Base-by-base conservation (phyloP, 2,888 invertebrate species). In the Hymenopus coronatus region DNA sequence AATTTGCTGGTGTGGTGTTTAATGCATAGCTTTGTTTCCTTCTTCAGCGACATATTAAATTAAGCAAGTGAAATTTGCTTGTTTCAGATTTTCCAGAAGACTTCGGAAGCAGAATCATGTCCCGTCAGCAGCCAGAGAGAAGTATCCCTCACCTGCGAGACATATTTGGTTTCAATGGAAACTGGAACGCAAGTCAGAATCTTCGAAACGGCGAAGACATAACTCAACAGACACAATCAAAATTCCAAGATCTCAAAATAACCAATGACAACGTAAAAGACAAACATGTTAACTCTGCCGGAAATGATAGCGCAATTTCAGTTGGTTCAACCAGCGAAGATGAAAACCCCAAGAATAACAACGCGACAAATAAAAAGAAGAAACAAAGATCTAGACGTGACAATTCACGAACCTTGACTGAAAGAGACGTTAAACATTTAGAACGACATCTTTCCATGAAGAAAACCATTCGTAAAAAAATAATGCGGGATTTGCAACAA, bases 371-470 rank as follows among this genome's bases (percentile, higher is more conserved):
- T 92, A 94, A 93, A 91, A 95, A 95, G 92, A 95, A 95, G 92
- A 95, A 95, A 92, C 94, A 94, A 91, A 93, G 93, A 3, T 95
- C 95, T 92, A 95, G 95, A 92, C 96, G 96, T 92, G 96, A 96
- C 91, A 96, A 96, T 92, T 96, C 95, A 93, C 95, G 96, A 92
- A 94, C 95, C 3, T 94, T 95, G 91, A 94, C 95, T 25, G 96
- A 96, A 92, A 86, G 90, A 85, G 92, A 92, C 88, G 96, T 96
- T 84, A 96, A 96, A 92, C 97, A 97, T 28, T 93, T 97, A 83
- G 97, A 97, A 92, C 94, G 97, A 91, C 97, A 97, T 93, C 94
- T 97, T 91, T 97, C 97, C 92, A 97, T 97, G 97, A 97, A 97
- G 94, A 97, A 97, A 93, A 97, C 97, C 28, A 97, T 97, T 91